These are phyloP conservation scores for Stenolophus ochropezus DNA, from an alignment of 2,888 invertebrate genomes.

Conservation along the genomic window DNA sequence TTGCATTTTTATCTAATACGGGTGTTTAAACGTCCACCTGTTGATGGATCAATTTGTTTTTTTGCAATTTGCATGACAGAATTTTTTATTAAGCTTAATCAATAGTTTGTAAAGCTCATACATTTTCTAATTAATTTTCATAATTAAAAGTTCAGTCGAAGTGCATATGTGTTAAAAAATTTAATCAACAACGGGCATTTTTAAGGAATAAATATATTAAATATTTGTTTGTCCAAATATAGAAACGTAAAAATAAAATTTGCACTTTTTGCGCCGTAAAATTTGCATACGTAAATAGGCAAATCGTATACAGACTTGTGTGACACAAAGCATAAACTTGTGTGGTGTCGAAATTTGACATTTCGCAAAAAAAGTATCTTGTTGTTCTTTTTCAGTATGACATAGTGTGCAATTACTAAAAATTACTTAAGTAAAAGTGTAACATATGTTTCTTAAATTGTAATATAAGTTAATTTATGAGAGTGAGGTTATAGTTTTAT, in stretches of 20 bases:
- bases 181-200: background rate
- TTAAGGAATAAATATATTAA: background rate
- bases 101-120: background rate
- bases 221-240: background rate
- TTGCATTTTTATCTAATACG: conserved; percentile 5
- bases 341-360: conserved; percentile 36
- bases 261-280: background rate
- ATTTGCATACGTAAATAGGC: conserved; percentile 39
- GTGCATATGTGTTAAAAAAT: background rate
- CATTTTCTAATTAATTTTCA: background rate
- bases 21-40: conserved; percentile 13
- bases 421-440: conserved; percentile 12
- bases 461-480: background rate
- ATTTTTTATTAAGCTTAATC: background rate
- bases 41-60: conserved; percentile 6
- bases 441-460: conserved; percentile 14
- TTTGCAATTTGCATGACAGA: background rate
- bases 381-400: conserved; percentile 4
- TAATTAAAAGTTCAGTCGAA: background rate
- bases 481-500: conserved; percentile 53
- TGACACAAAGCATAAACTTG: conserved; percentile 2
- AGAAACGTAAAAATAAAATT: background rate
- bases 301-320: background rate
- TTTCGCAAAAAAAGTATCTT: conserved; percentile 9
- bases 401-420: conserved; percentile 9